Base-by-base conservation (phyloP, 1,140 invertebrate genomes). In the Megalopta genalis region DNA sequence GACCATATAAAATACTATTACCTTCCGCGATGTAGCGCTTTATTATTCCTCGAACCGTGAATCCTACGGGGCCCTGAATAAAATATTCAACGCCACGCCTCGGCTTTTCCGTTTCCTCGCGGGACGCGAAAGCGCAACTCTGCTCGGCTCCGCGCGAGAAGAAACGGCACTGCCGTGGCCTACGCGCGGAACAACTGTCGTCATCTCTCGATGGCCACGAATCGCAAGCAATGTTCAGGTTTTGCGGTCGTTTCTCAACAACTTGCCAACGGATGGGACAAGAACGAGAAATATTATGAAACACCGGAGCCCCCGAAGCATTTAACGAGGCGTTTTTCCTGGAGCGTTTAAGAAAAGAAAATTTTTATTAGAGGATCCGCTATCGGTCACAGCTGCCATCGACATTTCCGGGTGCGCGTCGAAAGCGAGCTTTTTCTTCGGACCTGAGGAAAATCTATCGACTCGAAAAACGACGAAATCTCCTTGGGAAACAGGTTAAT, bases 31-130 rank as follows among this genome's bases (percentile, higher is more conserved):
- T 23, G 42, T 32, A 16, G 25, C 64, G n/a, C n/a, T 77, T 77
- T 70, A 77, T 70, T 77, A 70, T 70, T 62, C 57, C 16, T 23
- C 70, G 60, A 62, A 77, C 66, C 64, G 54, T 27, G 64, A 76
- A 76, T 14, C 18, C 7, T 10, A 37, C 46, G 8, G 46, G 32
- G 21, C 25, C 23, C 18, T 23, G 54, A 57, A 46, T 77, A 46
- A 77, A 77, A 69, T 77, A 77, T 77, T 77, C 66, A 69, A 60
- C 25, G 54, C 65, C 39, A 25, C 49, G 54, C 54, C 60, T 69
- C 32, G 25, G 18, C 54, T 62, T 69, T 52, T 57, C 68, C 10
- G 32, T 52, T 37, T 42, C 32, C 75, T 23, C 46, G 21, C 18
- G 68, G 27, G 27, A 42, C 12, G 37, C 7, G 27, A 63, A 62